Base-by-base conservation (phyloP, 2,113 vertebrate species). In the Noturus placidus region DNA sequence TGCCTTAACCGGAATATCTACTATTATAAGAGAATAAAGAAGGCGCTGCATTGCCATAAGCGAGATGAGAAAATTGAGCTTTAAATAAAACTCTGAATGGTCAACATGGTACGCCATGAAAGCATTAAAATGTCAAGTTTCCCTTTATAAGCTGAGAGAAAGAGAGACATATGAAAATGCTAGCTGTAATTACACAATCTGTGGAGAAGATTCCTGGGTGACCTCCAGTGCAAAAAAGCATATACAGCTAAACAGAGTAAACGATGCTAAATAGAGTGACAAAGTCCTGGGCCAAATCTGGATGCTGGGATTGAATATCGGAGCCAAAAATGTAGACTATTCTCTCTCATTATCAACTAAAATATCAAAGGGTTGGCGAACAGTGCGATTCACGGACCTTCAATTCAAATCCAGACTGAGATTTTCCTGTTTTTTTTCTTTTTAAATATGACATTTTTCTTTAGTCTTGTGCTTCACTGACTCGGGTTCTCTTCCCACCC, bases 71-170 rank as follows among this genome's bases (percentile, higher is more conserved):
- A 84, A 80, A 57, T 46, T 56, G 59, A 65, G 89, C 85, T 88
- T 88, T 65, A 88, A 90, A 90, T 87, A 88, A 79, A 83, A 72
- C 57, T 86, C 13, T 76, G 27, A 77, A 86, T 85, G 84, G 85
- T 84, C 86, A 82, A 80, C 83, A 86, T 89, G 87, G 74, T 89
- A 63, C 70, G 70, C 79, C 81, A 89, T 63, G 33, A 82, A 80
- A 89, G 67, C 17, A 76, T 63, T 74, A 89, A 84, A 89, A 91
- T 91, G 90, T 90, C 90, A 90, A 90, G 86, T 84, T 88, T 89
- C 90, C 87, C 87, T 92, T 90, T 91, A 90, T 91, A 90, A 82
- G 81, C 82, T 42, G 87, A 82, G 78, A 80, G 87, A 25, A 22
- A 82, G 56, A 85, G 85, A 84, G 67, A 85, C 88, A 74, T 90